These are phyloP conservation scores for Philopotamus ludificatus DNA, from an alignment of 1,140 invertebrate species.

Conservation along the genomic window DNA sequence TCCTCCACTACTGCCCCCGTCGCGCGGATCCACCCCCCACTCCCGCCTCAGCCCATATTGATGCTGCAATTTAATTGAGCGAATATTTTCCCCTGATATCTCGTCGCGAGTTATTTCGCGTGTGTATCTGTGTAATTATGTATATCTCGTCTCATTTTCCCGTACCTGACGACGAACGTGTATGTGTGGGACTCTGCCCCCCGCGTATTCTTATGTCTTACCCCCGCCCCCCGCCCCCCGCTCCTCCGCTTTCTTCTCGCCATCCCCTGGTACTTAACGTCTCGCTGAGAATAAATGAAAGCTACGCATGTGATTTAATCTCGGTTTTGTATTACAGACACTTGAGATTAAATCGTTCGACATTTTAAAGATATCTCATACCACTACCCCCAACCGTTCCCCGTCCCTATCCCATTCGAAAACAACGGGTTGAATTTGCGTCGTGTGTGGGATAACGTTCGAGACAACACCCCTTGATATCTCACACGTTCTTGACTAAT, in stretches of 20 bases:
- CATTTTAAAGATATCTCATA: slow-evolving; percentile 33
- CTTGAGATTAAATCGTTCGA: slow-evolving; percentile 35
- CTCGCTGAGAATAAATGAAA: slow-evolving; percentile 31
- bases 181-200: slow-evolving; percentile 3
- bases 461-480: no score
- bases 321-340: slow-evolving; percentile 34
- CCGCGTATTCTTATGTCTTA: slow-evolving; percentile 26
- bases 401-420: no score
- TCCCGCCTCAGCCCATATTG: slow-evolving; percentile 9
- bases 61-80: slow-evolving; percentile 35
- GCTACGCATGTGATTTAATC: slow-evolving; percentile 31
- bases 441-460: no score
- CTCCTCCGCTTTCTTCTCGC: background rate
- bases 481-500: no score
- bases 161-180: slow-evolving; percentile 3
- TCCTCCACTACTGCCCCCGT: background rate
- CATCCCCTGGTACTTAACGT: slow-evolving; percentile 31
- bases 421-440: no score
- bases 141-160: slow-evolving; percentile 1
- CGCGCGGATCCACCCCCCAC: background rate
- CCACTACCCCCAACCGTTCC: slow-evolving; percentile 17
- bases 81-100: slow-evolving; percentile 30
- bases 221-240: background rate
- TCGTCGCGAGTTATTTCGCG: slow-evolving; percentile 1
- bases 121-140: slow-evolving; percentile 24